Conservation (phyloP, 2,797 vertebrate genomes). For the Myiothlypis coronata region DNA sequence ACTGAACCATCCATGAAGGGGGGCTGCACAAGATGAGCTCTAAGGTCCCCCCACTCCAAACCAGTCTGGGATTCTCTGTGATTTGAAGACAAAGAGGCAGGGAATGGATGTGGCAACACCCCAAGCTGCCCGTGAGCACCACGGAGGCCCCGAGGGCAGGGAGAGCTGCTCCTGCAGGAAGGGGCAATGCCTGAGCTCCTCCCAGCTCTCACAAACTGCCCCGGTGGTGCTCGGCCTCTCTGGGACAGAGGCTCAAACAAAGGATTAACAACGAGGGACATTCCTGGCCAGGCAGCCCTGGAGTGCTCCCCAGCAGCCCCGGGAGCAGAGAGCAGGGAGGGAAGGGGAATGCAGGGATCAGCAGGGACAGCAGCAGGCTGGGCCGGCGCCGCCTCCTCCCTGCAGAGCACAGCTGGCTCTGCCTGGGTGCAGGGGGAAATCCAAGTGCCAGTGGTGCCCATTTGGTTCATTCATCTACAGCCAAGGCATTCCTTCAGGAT, state of each 20-base stretch:
- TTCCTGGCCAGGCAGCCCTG: neutral
- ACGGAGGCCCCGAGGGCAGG: neutral
- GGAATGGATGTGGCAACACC: neutral
- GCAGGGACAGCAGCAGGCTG: constrained; percentile 56
- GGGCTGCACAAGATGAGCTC: neutral
- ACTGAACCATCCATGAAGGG: neutral
- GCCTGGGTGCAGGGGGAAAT: constrained; percentile 48
- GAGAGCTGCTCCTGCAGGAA: neutral
- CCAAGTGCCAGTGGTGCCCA: constrained; percentile 52
- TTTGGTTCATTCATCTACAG: constrained; percentile 68
- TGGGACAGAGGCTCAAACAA: neutral
- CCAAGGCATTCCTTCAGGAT: constrained; percentile 36
- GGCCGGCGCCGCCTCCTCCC: neutral
- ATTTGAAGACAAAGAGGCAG: neutral
- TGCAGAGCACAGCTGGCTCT: constrained; percentile 59
- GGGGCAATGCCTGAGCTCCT: neutral
- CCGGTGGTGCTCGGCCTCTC: neutral
- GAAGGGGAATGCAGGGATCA: neutral
- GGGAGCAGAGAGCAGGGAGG: neutral
- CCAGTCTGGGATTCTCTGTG: neutral
- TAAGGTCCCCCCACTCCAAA: neutral
- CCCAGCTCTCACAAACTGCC: neutral
- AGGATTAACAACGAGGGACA: neutral
- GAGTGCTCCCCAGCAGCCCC: neutral
- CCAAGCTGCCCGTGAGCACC: neutral